Percentiles rank a stretch among this genome's conserved stretches.
These are phyloP conservation scores for Chouioia cunea DNA, from an alignment of 2,888 invertebrate species.

Conservation along the genomic window DNA sequence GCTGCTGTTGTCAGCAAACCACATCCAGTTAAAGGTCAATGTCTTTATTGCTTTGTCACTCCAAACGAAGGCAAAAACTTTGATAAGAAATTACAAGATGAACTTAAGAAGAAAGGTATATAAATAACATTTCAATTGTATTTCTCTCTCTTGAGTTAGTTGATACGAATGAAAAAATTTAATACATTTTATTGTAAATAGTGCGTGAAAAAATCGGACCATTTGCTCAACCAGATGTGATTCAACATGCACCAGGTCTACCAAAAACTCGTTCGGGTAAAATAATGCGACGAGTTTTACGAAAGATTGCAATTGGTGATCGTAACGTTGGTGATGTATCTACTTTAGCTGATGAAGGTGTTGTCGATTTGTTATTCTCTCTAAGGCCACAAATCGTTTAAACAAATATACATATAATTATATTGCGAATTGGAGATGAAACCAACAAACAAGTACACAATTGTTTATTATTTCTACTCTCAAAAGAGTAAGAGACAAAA, in stretches of 20 bases:
- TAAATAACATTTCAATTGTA: too few relatives aligned
- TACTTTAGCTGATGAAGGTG: slow-evolving; percentile 92
- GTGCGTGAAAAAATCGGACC: slow-evolving; percentile 94
- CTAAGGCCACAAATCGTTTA: slow-evolving; percentile 73
- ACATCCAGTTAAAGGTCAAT: slow-evolving; percentile 96
- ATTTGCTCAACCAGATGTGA: slow-evolving; percentile 94
- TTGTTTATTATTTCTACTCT: too few relatives aligned
- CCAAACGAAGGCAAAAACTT: slow-evolving; percentile 83
- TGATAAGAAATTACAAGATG: slow-evolving; percentile 77
- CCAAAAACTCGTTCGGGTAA: slow-evolving; percentile 99
- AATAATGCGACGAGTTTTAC: slow-evolving; percentile 95
- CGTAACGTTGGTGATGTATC: slow-evolving; percentile 92
- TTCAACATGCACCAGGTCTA: slow-evolving; percentile 93
- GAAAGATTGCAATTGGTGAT: slow-evolving; percentile 93
- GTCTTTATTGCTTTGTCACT: slow-evolving; percentile 96
- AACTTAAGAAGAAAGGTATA: slow-evolving; percentile 76
- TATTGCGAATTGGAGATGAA: too few relatives aligned
- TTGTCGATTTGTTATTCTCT: slow-evolving; percentile 85
- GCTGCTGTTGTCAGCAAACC: slow-evolving; percentile 97
- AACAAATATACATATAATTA: background rate
- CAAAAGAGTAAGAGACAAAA: too few relatives aligned
- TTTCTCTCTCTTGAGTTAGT: too few relatives aligned
- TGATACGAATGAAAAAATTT: too few relatives aligned
- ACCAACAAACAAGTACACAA: too few relatives aligned
- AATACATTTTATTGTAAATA: slow-evolving; percentile 55